Base-by-base conservation (phyloP, 2,797 vertebrate genomes). In the Pangasius krempfi region DNA sequence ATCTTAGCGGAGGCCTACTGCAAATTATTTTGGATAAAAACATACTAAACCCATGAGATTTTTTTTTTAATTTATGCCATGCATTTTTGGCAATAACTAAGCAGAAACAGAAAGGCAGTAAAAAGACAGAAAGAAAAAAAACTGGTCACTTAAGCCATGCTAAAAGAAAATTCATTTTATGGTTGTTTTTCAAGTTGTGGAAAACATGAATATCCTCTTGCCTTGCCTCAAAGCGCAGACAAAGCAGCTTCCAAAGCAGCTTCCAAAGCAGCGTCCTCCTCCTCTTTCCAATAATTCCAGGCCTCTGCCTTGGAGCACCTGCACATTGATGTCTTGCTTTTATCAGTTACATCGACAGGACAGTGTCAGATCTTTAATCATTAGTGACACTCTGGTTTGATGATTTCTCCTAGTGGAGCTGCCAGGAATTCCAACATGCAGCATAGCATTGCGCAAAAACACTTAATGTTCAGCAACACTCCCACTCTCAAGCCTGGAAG, bases 361-460 rank as follows among this genome's bases (percentile, higher is more conserved):
- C 25, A 54, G 50, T 52, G 64, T 79, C 6, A 70, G 81, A 58
- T 72, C 83, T 54, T 56, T 75, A 72, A 84, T 82, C 47, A 81
- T 54, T 52, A 58, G 44, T 79, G 79, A 87, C 64, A 85, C 47
- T 66, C 40, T n/a, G 44, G 30, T 44, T 64, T 86, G 64, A 56
- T 64, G 66, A 47, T 84, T 86, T 70, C 64, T 64, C 80, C 18
- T 37, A 18, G 60, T 14, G 27, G 54, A 80, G 64, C 18, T 84
- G 60, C 50, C n/a, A 82, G 85, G 60, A 88, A 82, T 87, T 88
- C 60, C 64, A 13, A 76, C 33, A 82, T 81, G 87, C 73, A 85
- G 80, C 47, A 76, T 40, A n/a, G 76, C 37, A n/a, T 89, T 89
- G 80, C 27, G 1, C 88, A 89, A 80, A 84, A 84, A 73, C n/a